Conservation (phyloP, 2,113 vertebrate genomes). For the Vanacampus margaritifer region DNA sequence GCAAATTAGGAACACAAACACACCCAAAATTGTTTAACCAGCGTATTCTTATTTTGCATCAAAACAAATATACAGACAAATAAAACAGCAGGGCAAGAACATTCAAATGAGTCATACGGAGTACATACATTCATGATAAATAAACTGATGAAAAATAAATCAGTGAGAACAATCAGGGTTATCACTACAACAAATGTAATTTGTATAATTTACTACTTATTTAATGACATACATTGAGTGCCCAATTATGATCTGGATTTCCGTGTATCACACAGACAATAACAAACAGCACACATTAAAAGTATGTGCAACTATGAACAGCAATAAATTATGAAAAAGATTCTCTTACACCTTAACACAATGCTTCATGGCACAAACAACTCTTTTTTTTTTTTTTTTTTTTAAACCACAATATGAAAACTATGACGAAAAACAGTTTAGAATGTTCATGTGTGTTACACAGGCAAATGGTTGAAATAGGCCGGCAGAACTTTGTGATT, state of each 20-base stretch:
- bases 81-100: background rate
- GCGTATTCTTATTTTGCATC: constrained; percentile 34
- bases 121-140: background rate
- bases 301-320: background rate
- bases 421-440: background rate
- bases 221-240: background rate
- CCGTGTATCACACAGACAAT: background rate
- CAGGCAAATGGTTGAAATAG: constrained; percentile 23
- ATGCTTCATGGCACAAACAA: background rate
- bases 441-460: constrained; percentile 20
- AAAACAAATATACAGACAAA: constrained; percentile 26
- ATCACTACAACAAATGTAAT: background rate
- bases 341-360: background rate
- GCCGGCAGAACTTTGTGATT: background rate
- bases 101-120: background rate
- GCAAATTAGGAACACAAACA: background rate
- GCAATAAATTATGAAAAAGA: background rate
- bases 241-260: background rate
- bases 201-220: background rate
- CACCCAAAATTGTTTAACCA: background rate
- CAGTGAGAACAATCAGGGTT: background rate
- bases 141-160: background rate
- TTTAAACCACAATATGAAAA: background rate
- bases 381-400: too few species aligned
- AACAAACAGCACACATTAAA: background rate